These are phyloP conservation scores for Drosophila pandora DNA, from an alignment of 1,140 invertebrate genomes.

Conservation along the genomic window DNA sequence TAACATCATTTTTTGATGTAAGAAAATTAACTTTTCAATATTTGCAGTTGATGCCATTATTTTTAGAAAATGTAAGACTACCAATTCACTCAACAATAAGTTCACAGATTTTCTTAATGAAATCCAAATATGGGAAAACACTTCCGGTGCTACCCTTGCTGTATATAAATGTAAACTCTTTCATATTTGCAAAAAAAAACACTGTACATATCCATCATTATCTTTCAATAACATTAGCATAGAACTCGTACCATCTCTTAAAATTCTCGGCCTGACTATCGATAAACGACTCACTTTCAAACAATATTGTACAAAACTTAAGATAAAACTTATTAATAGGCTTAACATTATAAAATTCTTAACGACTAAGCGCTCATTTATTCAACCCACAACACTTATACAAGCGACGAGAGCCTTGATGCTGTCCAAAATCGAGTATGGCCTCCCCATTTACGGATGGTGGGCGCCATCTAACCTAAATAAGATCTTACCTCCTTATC, in stretches of 20 bases:
- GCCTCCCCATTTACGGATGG: conserved; percentile 15
- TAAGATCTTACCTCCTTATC: conserved; percentile 13
- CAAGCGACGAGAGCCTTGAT: conserved; percentile 16
- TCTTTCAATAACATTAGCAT: conserved; percentile 2
- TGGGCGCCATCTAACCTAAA: conserved; percentile 7
- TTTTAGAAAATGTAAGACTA: conserved; percentile 24
- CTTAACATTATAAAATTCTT: conserved; percentile 30
- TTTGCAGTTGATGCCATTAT: conserved; percentile 26
- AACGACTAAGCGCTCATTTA: conserved; percentile 6
- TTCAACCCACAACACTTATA: conserved; percentile 5
- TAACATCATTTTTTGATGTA: conserved; percentile 13
- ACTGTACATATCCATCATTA: too few species aligned
- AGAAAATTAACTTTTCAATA: conserved; percentile 6
- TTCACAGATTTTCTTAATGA: conserved; percentile 3
- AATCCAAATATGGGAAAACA: conserved; percentile 14
- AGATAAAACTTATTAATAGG: conserved; percentile 12
- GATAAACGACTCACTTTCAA: background rate
- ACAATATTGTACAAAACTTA: conserved; percentile 25
- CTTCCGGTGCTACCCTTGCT: conserved; percentile 3
- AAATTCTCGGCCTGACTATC: conserved; percentile 17
- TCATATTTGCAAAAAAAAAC: too few species aligned
- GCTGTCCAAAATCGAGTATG: conserved; percentile 14
- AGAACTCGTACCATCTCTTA: conserved; percentile 4
- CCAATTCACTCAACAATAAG: too few species aligned
- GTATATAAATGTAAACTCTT: too few species aligned